These are phyloP conservation scores for Malurus cyaneus DNA, from an alignment of 2,113 vertebrate species.

Conservation along the genomic window DNA sequence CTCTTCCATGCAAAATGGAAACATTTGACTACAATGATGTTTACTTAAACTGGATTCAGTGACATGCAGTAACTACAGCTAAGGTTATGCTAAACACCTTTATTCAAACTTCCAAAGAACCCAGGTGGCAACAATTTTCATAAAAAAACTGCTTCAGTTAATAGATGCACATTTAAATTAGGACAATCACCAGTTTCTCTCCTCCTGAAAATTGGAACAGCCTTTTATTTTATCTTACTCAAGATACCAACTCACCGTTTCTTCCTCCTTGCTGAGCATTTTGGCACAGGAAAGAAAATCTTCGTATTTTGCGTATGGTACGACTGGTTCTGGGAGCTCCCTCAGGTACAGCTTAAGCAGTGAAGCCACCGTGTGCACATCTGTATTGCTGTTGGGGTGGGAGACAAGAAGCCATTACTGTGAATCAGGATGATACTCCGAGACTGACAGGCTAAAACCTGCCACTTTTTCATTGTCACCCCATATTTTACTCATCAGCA, in stretches of 20 bases:
- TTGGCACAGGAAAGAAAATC: constrained; percentile 92
- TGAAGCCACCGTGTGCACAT: constrained; percentile 95
- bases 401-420: not conserved
- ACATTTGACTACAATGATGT: not conserved
- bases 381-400: constrained; percentile 84
- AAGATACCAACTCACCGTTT: constrained; percentile 78
- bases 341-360: constrained; percentile 94
- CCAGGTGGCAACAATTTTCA: not conserved
- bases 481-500: not conserved
- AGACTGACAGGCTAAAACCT: not conserved
- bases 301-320: constrained; percentile 92
- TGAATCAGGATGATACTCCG: not conserved
- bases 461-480: not conserved
- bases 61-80: not conserved
- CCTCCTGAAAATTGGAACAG: not conserved
- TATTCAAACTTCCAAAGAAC: not conserved
- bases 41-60: not conserved
- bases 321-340: constrained; percentile 93
- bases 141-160: not conserved
- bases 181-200: not conserved
- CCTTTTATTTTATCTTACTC: not conserved
- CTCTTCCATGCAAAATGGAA: not conserved
- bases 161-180: not conserved
- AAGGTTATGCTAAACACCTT: not conserved
- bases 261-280: constrained; percentile 89